phyloP scores from a whole-genome alignment of 2,888 invertebrate genomes.

The Cephus spinipes region DNA sequence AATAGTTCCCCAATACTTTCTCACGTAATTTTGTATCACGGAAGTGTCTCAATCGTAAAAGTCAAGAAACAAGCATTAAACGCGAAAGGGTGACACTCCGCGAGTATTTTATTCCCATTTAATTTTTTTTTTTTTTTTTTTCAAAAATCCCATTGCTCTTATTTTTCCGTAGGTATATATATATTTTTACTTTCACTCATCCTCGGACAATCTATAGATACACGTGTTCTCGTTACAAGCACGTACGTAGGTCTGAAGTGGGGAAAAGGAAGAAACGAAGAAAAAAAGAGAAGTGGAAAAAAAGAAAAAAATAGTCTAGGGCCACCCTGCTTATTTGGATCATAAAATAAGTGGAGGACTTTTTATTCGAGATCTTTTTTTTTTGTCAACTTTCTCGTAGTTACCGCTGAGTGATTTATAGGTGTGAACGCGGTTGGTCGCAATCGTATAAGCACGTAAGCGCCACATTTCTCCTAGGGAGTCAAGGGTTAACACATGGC shows the following conservation, averaged over 20 bases:
- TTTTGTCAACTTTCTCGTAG: constrained; percentile 15
- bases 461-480: constrained; percentile 12
- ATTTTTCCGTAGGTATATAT: too few species aligned
- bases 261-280: too few species aligned
- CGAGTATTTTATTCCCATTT: too few species aligned
- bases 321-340: constrained; percentile 22
- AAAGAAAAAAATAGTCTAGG: not conserved
- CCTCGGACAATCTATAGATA: not conserved
- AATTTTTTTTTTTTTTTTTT: too few species aligned
- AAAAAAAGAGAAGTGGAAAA: not conserved
- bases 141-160: too few species aligned
- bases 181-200: not conserved
- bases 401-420: constrained; percentile 40
- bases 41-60: too few species aligned
- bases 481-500: constrained; percentile 24
- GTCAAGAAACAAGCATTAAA: too few species aligned
- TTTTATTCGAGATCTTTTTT: constrained; percentile 28
- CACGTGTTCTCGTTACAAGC: not conserved
- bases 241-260: too few species aligned
- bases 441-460: constrained; percentile 13
- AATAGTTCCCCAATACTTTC: too few species aligned
- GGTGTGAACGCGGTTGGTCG: constrained; percentile 20
- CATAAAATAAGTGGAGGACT: constrained; percentile 30
- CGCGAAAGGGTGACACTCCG: too few species aligned
- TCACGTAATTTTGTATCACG: too few species aligned